Evolutionary conservation across 2,797 vertebrate species (phyloP), one percentile per base, ranked within the genome.

Genomic region (Urophycis tenuis): DNA sequence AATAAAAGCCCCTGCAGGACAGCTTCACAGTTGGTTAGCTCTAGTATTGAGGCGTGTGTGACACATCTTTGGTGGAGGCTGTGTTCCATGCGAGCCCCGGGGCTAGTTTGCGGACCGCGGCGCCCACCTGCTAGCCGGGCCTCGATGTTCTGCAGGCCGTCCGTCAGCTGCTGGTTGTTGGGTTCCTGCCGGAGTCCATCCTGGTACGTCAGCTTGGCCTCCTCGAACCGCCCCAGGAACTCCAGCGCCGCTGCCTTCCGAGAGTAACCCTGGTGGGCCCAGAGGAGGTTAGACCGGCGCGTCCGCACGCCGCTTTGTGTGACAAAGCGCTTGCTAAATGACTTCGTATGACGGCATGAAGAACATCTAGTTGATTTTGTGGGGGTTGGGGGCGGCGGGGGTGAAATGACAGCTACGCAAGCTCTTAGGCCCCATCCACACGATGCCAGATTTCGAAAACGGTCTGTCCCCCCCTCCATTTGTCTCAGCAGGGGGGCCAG

Each of bases 171-270:
- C 74, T 92, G 86, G 17, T 95, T 96, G 67, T 12, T 88, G 19
- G 96, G 93, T 81, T 98, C 96, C 67, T 95, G 94, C 12, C 93
- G 91, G 75, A 98, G 85, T 29, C 96, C 96, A 77, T 97, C 96
- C 1, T 96, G 95, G 64, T 98, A 98, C 1, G 95, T 96, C 71
- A 78, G 77, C 90, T 95, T 97, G 19, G 96, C 96, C 82, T 97
- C 96, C 77, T 97, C 96, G 80, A 96, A 91, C 31, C 93, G 93
- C 64, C 95, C 95, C 53, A 98, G 93, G 87, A 98, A 98, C 83
- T 98, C 97, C 81, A 95, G 82, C 0, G 96, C 95, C 0, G 96
- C 94, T 71, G 97, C 97, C 90, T 98, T 98, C 74, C 97, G 89
- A 0, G 97, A 98, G 86, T 98, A 98, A 9, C 97, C 97, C 96